Evolutionary conservation across 92 coral and sea anemone genomes (phyloP), one percentile per base, ranked within the genome.

Genomic region (Virgularia gustaviana): DNA sequence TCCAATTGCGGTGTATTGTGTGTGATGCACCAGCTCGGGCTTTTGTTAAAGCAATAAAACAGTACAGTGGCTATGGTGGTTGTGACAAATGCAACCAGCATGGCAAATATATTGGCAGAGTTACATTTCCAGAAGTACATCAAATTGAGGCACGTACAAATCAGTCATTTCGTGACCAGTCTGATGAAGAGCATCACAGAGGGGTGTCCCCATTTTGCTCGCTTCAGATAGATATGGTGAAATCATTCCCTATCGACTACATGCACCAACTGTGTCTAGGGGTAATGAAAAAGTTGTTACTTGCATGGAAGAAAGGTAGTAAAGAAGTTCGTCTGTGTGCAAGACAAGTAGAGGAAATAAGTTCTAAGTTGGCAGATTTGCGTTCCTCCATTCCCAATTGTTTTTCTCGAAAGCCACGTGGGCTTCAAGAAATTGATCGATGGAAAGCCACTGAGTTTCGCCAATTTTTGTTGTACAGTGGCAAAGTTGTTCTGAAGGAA

Each of bases 391-490:
- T 47, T 25, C 55, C 55, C 55, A 5, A 47, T 47, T 47, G 55
- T 47, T 47, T 47, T 47, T 19, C 55, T 15, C 6, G 55, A 47
- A 47, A 15, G 22, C 55, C 55, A 47, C 55, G 55, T 15, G 22
- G 55, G 20, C 55, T 47, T 47, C 55, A 4, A 15, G 55, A 47
- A 25, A 25, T 47, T 4, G 55, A 47, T 3, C 15, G 55, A 25
- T 47, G 55, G 55, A 47, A 47, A 47, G 55, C 55, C 15, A 47
- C 72, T 61, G 60, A 10, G 51, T 18, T 23, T 45, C 63, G 25
- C 80, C 79, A 15, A 16, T 60, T 27, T 59, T 45, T 41, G 56
- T n/a, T 38, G 30, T 63, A 25, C 55, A 63, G 13, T 43, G 47
- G 47, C 6, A 47, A 47, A 15, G 55, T 47, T 47, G 55, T 47